Evolutionary conservation across 1,140 invertebrate genomes (phyloP), one percentile per base, ranked within the genome.

Genomic region (Drosophila bocqueti): DNA sequence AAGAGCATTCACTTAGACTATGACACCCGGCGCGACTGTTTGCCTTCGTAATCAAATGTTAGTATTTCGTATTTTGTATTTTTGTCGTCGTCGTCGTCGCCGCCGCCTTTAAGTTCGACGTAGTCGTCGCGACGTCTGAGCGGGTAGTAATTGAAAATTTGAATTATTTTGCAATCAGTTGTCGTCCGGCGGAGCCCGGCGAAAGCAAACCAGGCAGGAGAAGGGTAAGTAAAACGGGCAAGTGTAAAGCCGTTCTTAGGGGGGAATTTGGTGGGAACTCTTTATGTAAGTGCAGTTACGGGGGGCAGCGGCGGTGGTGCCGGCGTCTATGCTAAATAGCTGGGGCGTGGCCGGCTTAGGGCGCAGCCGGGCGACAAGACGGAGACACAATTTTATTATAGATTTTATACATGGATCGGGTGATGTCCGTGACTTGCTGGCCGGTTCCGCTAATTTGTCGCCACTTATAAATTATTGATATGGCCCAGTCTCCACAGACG

Each of bases 121-220:
- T 78, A 66, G 80, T 81, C 80, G 83, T 72, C 76, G 71, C 83
- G 78, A 73, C 76, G 83, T 86, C 83, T 86, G 76, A 81, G 79
- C 83, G 64, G 66, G 11, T 55, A 72, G 78, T 81, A 84, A 85
- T 82, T 86, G 79, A 81, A 81, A 82, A 84, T 89, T 76, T 60
- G 81, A 89, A 89, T 90, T 90, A 82, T 90, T 89, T 90, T 84
- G 85, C 81, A 89, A 89, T 89, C 84, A 84, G 80, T 79, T 66
- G 69, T 62, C 63, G 74, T 61, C 24, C 49, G 34, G 38, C 21
- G 31, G 46, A 59, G 26, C 65, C 58, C 31, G 73, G 67, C 47
- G 34, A 61, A 79, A 42, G 45, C 31, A 31, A 31, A 31, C 2
- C 45, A n/a, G 64, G 8, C 50, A 18, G 21, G 43, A 36, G 24